Base-by-base conservation (phyloP, 2,888 invertebrate genomes). In the Unio pictorum region DNA sequence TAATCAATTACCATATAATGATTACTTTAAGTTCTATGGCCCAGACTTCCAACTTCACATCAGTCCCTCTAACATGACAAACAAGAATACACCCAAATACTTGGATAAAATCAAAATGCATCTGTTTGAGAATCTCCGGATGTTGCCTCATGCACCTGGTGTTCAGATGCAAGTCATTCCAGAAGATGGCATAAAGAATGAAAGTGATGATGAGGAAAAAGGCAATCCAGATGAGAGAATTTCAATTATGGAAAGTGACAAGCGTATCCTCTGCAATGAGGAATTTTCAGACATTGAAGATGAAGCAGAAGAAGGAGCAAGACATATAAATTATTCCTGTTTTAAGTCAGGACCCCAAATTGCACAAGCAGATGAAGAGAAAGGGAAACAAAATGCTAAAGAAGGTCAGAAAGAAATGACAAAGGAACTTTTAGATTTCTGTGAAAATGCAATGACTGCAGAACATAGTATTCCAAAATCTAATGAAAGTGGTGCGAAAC, bases 41-140 rank as follows among this genome's bases (percentile, higher is more conserved):
- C 99, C 99, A 0, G 99, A 99, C 91, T 99, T 99, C 91, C 98
- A 99, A 90, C 92, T 99, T 64, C 98, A 99, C 92, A 99, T 99
- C 89, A 97, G 96, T 84, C 99, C 99, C 5, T 98, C 98, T 75
- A 99, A 99, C 88, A 99, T 99, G 98, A 95, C 96, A 11, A 99
- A 99, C 91, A 98, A 98, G 91, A 99, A 99, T 90, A 98, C 98
- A 3, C 93, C 95, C 0, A 99, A 99, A 88, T 99, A 99, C 91
- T 92, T 99, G 84, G 99, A 99, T 84, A 98, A 98, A 92, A 98
- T 99, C 81, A 98, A 98, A 81, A 93, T 94, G 1, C 91, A 95
- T 71, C 91, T 99, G 68, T 98, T 99, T 91, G 99, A 99, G 90
- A 99, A 99, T 90, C 91, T 99, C 70, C 92, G 99, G 73, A 97